A percentile compares a stretch with the other conserved stretches of the same genome.
These are phyloP conservation scores for Cyanocitta stelleri DNA, from an alignment of 2,113 vertebrate genomes.

Conservation along the genomic window DNA sequence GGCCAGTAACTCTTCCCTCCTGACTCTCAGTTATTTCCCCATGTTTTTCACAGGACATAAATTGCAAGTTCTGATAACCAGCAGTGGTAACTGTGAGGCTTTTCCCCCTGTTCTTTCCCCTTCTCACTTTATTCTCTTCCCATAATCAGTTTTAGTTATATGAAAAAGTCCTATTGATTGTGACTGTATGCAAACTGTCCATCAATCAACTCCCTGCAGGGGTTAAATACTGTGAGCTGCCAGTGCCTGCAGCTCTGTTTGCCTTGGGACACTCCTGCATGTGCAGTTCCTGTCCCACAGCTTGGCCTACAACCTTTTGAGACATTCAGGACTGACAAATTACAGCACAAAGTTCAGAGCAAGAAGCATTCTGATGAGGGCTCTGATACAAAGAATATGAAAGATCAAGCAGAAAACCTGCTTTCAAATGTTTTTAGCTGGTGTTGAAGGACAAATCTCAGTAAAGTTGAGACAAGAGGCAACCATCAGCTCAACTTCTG, in stretches of 20 bases:
- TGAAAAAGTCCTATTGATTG: not conserved
- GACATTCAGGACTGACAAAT: not conserved
- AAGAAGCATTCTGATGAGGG: not conserved
- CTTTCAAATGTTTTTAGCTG: not conserved
- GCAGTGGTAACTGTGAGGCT: not conserved
- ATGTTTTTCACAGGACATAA: not conserved
- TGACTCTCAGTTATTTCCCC: not conserved
- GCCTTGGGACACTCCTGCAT: not conserved
- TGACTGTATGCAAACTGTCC: not conserved
- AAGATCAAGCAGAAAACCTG: not conserved
- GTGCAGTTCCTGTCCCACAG: not conserved
- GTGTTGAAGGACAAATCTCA: not conserved
- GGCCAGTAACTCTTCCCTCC: constrained; percentile 25
- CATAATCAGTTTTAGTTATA: not conserved
- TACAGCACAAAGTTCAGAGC: not conserved
- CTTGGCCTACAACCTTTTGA: not conserved
- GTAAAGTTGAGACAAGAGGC: not conserved
- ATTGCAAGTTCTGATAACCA: not conserved
- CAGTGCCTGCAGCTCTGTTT: not conserved
- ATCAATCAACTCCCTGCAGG: not conserved
- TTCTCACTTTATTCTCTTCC: not conserved
- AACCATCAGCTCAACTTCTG: not conserved
- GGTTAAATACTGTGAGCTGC: not conserved
- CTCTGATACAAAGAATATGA: not conserved
- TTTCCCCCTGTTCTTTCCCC: not conserved